Evolutionary conservation across 2,888 invertebrate species (phyloP), one percentile per base, ranked within the genome.

Genomic region (Heteropelma amictum): DNA sequence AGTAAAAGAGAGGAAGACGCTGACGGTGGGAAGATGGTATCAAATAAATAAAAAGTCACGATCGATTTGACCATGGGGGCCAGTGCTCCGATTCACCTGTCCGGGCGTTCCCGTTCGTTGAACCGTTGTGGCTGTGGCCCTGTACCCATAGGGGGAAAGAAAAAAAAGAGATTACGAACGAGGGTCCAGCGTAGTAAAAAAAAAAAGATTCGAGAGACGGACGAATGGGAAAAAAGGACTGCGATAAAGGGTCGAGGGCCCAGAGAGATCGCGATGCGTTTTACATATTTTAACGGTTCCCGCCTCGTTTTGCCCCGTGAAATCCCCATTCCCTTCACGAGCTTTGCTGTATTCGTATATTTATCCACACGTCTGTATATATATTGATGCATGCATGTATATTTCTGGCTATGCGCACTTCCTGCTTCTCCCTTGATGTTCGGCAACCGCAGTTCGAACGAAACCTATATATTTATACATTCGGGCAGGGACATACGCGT

Each of bases 231-330:
- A 26, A 63, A 58, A 67, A 65, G 49, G 45, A 61, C 38, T 14
- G 70, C 35, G 71, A 77, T 73, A 68, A 76, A 70, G 77, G 70
- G 64, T 61, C 61, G 53, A 76, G 76, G 56, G 72, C 69, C 74
- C 65, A 76, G 70, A 72, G 67, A 67, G 68, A 65, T 63, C 64
- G 73, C 68, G 61, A 63, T 72, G 79, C 80, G 82, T 85, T 86
- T 86, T 85, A 83, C 86, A 85, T 86, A 82, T 86, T 85, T 86
- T 85, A 86, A 86, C 85, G 86, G 86, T 85, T 85, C 82, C 79
- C 79, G 78, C 75, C 75, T 79, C 79, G 76, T 64, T 61, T 51
- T 67, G 61, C 67, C 60, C 38, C 45, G 49, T 49, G 35, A 30
- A 64, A 58, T 33, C 47, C 58, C 56, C 42, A 26, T 47, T 56